Conservation (phyloP, 64 coral and sea anemone species). For the Stylophora pistillata region DNA sequence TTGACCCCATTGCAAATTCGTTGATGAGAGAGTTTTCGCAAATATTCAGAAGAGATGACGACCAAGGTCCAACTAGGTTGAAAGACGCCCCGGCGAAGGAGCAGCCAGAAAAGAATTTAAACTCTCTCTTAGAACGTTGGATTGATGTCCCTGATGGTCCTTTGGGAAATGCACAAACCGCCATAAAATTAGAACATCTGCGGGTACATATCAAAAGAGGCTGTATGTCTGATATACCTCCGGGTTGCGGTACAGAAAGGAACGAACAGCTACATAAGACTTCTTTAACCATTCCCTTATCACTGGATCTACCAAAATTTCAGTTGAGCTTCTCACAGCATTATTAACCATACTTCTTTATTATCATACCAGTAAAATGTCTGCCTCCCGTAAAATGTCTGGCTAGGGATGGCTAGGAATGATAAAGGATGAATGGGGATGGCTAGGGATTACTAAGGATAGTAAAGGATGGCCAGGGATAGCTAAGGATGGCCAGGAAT, state of each 20-base stretch:
- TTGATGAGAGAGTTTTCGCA: neutral
- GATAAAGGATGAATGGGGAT: too few species aligned
- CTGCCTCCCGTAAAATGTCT: slow-evolving; percentile 1
- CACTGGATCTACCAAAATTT: slow-evolving; percentile 26
- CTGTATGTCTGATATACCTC: slow-evolving; percentile 14
- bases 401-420: too few species aligned
- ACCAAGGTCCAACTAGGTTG: slow-evolving; percentile 1
- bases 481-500: too few species aligned
- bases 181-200: slow-evolving; percentile 17
- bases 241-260: slow-evolving; percentile 37
- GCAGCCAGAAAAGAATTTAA: neutral
- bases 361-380: slow-evolving; percentile 14
- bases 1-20: neutral
- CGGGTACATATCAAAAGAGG: slow-evolving; percentile 12
- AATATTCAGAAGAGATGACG: slow-evolving; percentile 2
- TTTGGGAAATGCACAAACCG: neutral
- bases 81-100: neutral
- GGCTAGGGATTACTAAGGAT: too few species aligned
- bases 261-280: slow-evolving; percentile 51
- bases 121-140: slow-evolving; percentile 27
- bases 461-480: too few species aligned
- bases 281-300: slow-evolving; percentile 46
- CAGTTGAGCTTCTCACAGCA: slow-evolving; percentile 28
- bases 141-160: slow-evolving; percentile 13
- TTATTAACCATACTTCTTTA: slow-evolving; percentile 49